Evolutionary conservation across 2,888 invertebrate genomes (phyloP), one percentile per base, ranked within the genome.

Genomic region (Epiblema foenella): DNA sequence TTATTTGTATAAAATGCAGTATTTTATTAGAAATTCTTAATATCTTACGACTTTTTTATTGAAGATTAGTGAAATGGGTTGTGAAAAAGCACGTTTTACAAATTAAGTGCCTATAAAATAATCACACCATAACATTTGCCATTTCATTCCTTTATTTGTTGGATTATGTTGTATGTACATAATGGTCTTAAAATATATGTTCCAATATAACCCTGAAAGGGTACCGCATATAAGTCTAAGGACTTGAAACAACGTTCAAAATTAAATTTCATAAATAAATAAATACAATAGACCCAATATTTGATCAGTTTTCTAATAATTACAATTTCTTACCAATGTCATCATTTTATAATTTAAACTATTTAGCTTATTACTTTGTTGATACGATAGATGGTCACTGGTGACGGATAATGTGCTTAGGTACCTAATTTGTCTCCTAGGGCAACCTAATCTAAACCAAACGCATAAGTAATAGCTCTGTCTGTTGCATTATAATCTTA

Each of bases 1-100:
- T 9, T 42, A 24, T n/a, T 24, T 20, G 7, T 15, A 59, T 2
- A 42, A 3, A 60, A 46, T 15, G 15, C 12, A 12, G 15, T 24
- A 46, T 42, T 11, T 60, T 24, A 60, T 15, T 46, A 42, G 24
- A 11, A 9, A 20, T 42, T 46, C n/a, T 3, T 60, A 24, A 8
- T 1, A 15, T 24, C 20, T 46, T 46, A 8, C 9, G 59, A n/a
- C 59, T 60, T 60, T 46, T 20, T n/a, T 10, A 24, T 7, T 15
- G n/a, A 8, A 4, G 59, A 24, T 39, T 39, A 59, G 18, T 37
- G 58, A 46, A 46, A 60, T 60, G 24, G 49, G 62, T 56, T 57
- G 66, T 81, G 78, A 81, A 86, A 81, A 81, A 80, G 82, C 79
- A 81, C 77, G 76, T 73, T 57, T 76, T 69, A 68, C 72, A 76